A percentile compares a stretch with the other conserved stretches of the same genome.
Conservation (phyloP, 2,797 vertebrate genomes). For the Sebastes cheni region DNA sequence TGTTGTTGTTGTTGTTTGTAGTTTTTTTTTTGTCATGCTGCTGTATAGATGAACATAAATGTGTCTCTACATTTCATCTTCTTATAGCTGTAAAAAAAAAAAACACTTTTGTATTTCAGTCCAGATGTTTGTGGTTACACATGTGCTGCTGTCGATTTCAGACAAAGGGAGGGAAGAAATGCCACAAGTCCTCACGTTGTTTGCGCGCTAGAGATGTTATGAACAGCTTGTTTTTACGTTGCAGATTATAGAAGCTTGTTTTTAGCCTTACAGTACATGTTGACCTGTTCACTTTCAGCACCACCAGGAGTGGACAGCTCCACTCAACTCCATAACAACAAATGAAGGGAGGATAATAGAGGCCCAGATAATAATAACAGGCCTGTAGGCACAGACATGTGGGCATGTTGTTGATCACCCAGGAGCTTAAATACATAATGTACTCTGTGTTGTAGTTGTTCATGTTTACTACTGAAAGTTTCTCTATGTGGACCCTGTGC, state of each 20-base stretch:
- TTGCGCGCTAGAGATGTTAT: not conserved
- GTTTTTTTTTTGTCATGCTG: not conserved
- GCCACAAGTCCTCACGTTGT: conserved; percentile 39
- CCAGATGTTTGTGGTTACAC: not conserved
- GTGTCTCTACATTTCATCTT: not conserved
- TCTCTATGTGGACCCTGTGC: not conserved
- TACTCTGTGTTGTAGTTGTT: not conserved
- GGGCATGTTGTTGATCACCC: conserved; percentile 2
- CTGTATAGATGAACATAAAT: not conserved
- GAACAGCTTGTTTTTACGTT: not conserved
- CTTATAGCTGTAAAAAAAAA: not conserved
- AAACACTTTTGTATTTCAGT: not conserved
- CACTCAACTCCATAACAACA: conserved; percentile 18
- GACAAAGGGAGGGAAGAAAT: conserved; percentile 30
- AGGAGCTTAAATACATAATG: not conserved
- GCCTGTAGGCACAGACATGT: not conserved
- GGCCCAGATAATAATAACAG: conserved; percentile 15
- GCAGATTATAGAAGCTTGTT: not conserved
- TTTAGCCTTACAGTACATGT: not conserved
- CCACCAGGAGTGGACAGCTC: conserved; percentile 62
- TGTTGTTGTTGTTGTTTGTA: conserved; percentile 21
- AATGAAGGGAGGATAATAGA: not conserved
- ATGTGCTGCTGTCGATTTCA: conserved; percentile 28
- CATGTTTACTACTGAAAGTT: not conserved
- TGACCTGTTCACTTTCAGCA: conserved; percentile 61